Conservation (phyloP, 2,113 vertebrate species). For the Varanus komodoensis region DNA sequence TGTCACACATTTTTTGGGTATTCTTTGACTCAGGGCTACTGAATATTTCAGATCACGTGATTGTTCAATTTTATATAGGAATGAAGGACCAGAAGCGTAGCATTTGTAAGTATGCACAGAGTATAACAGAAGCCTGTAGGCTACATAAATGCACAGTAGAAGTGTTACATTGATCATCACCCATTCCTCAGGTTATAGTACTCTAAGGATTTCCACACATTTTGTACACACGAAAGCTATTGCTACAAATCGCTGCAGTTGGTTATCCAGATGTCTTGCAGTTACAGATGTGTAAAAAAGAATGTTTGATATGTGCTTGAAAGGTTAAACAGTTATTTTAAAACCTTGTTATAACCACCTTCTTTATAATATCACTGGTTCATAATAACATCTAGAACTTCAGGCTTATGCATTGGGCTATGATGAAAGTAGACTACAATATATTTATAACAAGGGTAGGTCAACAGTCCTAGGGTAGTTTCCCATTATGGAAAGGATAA, state of each 20-base stretch:
- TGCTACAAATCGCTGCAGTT: constrained; percentile 6
- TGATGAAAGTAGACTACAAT: constrained; percentile 76
- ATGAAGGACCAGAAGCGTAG: background rate
- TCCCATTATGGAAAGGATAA: constrained; percentile 82
- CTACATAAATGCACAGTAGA: background rate
- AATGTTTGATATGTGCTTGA: constrained; percentile 58
- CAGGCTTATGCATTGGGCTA: constrained; percentile 70
- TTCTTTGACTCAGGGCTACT: background rate
- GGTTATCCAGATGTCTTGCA: constrained; percentile 43
- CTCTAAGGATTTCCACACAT: background rate
- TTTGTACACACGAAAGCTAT: background rate
- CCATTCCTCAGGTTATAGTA: background rate
- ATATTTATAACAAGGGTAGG: constrained; percentile 80
- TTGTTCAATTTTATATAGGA: background rate
- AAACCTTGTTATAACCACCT: constrained; percentile 70
- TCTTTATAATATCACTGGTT: constrained; percentile 68
- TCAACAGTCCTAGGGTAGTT: constrained; percentile 81
- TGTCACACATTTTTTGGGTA: background rate
- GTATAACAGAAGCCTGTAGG: background rate
- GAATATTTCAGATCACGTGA: background rate
- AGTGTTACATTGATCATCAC: background rate
- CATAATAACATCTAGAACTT: constrained; percentile 79
- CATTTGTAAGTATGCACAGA: background rate
- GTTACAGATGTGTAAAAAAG: constrained; percentile 32
- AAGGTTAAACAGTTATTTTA: constrained; percentile 71